Evolutionary conservation across 1,140 invertebrate species (phyloP), one percentile per base, ranked within the genome.

Genomic region (Papilio dardanus): DNA sequence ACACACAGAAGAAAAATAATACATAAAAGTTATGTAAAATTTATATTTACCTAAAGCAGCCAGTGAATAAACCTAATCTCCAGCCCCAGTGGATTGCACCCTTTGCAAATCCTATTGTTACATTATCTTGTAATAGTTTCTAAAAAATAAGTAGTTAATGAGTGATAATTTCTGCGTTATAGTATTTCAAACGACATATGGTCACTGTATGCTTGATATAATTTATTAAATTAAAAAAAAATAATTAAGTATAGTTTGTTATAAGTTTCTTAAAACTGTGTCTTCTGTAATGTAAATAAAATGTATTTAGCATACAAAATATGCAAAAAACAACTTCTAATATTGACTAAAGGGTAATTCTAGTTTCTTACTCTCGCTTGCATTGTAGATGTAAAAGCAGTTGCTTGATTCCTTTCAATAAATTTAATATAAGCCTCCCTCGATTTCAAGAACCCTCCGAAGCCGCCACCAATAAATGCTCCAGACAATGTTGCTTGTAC

Each of bases 351-450:
- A 42, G 16, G 16, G 2, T 12, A 2, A 2, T 24, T 54, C 21
- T 28, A 35, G 66, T 24, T 37, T 68, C 67, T 78, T 93, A 96
- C 96, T 92, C 96, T 96, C 2, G 96, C 96, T 77, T 96, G 94
- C 10, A 95, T 87, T 66, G 96, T 95, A 75, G 94, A 95, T 62
- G 89, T 88, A 88, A 96, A 97, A 8, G 93, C 91, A 33, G 96
- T 95, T 8, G 96, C 96, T 91, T 96, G 94, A 93, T 97, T 97
- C 68, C 94, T 96, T 85, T 95, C 94, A 79, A 97, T 95, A 80
- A 97, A 97, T 73, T 95, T 93, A n/a, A 95, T 58, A 79, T 96
- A 96, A 21, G 95, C 94, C 2, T 83, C 80, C 81, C 93, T 93
- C n/a, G 95, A 95, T 79, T 93, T 85, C 14, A 91, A 80, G 79